These are phyloP conservation scores for Altica lythri DNA, from an alignment of 2,888 invertebrate species.

Conservation along the genomic window DNA sequence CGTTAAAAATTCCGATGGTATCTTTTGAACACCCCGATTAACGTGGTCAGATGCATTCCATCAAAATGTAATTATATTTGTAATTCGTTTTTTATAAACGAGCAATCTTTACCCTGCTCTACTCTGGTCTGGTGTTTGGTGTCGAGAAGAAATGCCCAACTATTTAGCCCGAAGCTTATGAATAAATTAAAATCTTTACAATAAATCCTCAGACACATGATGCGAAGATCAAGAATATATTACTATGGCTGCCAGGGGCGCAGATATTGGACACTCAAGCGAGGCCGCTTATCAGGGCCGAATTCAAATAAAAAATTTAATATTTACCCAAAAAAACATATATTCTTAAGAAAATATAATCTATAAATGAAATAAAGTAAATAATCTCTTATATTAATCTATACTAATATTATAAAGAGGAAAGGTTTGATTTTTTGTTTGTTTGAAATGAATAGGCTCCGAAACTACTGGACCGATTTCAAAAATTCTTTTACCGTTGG, in stretches of 20 bases:
- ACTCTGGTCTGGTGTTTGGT: constrained; percentile 36
- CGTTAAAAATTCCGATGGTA: constrained; percentile 10
- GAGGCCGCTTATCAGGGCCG: constrained; percentile 18
- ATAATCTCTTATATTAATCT: not conserved
- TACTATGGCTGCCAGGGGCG: constrained; percentile 49
- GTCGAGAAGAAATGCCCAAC: constrained; percentile 51
- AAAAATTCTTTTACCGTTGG: too few relatives aligned
- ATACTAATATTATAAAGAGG: not conserved
- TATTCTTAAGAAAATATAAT: not conserved
- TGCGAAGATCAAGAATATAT: constrained; percentile 54
- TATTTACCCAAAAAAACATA: not conserved
- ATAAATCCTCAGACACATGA: constrained; percentile 56
- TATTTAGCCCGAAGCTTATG: constrained; percentile 52
- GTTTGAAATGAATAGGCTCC: too few relatives aligned
- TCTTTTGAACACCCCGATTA: constrained; percentile 26
- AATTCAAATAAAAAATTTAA: constrained; percentile 1
- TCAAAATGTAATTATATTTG: constrained; percentile 54
- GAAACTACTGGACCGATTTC: not conserved
- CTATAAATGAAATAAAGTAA: not conserved
- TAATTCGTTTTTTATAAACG: constrained; percentile 45
- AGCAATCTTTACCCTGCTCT: not conserved
- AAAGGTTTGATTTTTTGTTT: not conserved
- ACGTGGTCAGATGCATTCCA: constrained; percentile 47
- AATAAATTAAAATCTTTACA: constrained; percentile 57
- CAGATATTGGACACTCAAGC: constrained; percentile 29